Evolutionary conservation across 2,113 vertebrate species (phyloP).

Genomic region (Craseonycteris thonglongyai): DNA sequence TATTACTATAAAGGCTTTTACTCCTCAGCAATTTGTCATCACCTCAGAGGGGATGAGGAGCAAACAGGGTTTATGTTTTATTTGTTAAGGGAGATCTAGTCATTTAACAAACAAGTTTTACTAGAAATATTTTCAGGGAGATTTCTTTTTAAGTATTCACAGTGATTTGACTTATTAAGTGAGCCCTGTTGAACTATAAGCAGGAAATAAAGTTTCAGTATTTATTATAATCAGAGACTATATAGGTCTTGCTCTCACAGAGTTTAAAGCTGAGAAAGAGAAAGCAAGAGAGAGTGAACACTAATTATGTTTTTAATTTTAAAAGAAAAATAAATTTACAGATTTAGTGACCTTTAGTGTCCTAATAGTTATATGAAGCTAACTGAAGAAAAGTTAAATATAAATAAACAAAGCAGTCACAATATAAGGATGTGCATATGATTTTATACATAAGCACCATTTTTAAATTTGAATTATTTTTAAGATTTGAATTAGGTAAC

Average conservation of each 20-base stretch:
- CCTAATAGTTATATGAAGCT: neutral
- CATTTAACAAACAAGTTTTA: constrained; percentile 62
- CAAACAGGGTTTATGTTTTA: constrained; percentile 11
- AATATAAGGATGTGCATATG: neutral
- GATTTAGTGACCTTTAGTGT: neutral
- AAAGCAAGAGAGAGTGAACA: neutral
- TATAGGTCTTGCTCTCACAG: neutral
- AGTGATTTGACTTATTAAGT: constrained; percentile 17
- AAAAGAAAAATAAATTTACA: neutral
- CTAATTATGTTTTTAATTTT: neutral
- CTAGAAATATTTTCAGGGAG: constrained; percentile 40
- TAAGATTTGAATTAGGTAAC: neutral
- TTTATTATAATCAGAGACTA: constrained; percentile 20
- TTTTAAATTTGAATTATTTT: neutral
- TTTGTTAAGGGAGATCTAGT: constrained; percentile 39
- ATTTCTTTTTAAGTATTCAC: constrained; percentile 50
- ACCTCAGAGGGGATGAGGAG: constrained; percentile 46
- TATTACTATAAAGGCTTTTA: constrained; percentile 60
- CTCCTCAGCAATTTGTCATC: constrained; percentile 54
- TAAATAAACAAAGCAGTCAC: neutral
- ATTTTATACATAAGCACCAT: neutral
- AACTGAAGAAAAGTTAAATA: constrained; percentile 5
- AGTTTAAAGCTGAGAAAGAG: neutral
- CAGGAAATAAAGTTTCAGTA: constrained; percentile 39
- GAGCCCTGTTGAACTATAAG: neutral